Base-by-base conservation (phyloP, 2,888 invertebrate genomes). In the Acanthacorydalis orientalis region DNA sequence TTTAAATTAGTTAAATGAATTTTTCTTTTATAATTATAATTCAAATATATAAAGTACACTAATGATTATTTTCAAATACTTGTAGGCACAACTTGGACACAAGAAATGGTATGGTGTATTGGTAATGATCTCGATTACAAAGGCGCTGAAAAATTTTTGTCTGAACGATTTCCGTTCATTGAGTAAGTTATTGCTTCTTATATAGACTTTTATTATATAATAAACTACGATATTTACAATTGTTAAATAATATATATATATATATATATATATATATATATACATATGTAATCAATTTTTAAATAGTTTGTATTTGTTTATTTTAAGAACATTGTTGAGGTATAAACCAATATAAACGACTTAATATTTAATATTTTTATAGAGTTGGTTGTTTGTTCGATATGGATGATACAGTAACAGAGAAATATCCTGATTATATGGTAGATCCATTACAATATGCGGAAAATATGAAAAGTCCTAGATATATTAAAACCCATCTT, bases 21-120 rank as follows among this genome's bases (percentile, higher is more conserved):
- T 35, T n/a, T n/a, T 35, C 12, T 35, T n/a, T 34, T 34, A 34
- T 34, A 35, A 35, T 11, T 11, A 35, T 35, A 34, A 8, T 34
- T 11, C 10, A 35, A 35, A n/a, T 11, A 35, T 11, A 35, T 35
- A 11, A n/a, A n/a, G n/a, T 9, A 34, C 34, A 34, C 10, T 35
- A n/a, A 35, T 2, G n/a, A 2, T 3, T 11, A 2, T 11, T 35
- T 35, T 35, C 4, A 11, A 11, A 35, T 35, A 35, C 10, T 37
- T 37, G 6, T 56, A 79, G 80, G 81, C 4, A 84, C 84, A 16
- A 85, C 85, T 14, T 84, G 84, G 84, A 72, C 79, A 0, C 83
- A 83, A 60, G 83, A 84, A 66, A 73, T 84, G 67, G 74, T 81
- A 0, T 84, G 82, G 77, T 66, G 81, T 49, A 68, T 83, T 39